Base-by-base conservation (phyloP, 2,797 vertebrate genomes). In the Botia kubotai region DNA sequence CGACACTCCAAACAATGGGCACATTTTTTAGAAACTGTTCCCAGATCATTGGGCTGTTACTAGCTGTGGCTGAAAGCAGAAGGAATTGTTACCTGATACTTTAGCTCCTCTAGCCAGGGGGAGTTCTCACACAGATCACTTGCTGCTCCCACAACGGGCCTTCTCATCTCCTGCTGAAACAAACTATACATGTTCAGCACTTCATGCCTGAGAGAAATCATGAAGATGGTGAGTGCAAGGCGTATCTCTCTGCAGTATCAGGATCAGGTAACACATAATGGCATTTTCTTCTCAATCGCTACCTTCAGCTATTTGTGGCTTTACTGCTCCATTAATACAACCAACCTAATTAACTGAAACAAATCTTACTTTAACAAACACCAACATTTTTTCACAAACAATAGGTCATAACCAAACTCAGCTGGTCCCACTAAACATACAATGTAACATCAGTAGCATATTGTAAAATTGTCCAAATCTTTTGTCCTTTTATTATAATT, bases 81-180 rank as follows among this genome's bases (percentile, higher is more conserved):
- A 73, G 33, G 13, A 58, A 74, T 53, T 14, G 91, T 90, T 91
- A 94, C 92, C 92, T 94, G 94, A 94, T 93, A 92, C 83, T 72
- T 89, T 66, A 92, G 90, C 85, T 92, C 91, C 87, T 90, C 87
- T 50, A 82, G 84, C 36, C 79, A 14, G 11, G 86, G 91, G 75
- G 50, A 81, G 86, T 92, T 94, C 93, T 91, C 93, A 93, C 92
- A 89, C 84, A 79, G 87, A 87, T 91, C 89, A 53, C 52, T 83
- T 82, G 36, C 85, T 82, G 36, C 17, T 14, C 72, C 58, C 33
- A 93, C 93, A 94, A 92, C 91, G 86, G 87, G 85, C 39, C 4
- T 87, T 86, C 91, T 93, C 88, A 91, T 87, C 78, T 91, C 89
- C 93, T 92, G 75, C 71, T 90, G 72, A 88, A 65, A 83, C 83